Conservation (phyloP, 2,797 vertebrate species). For the Ptychobarbus kaznakovi region DNA sequence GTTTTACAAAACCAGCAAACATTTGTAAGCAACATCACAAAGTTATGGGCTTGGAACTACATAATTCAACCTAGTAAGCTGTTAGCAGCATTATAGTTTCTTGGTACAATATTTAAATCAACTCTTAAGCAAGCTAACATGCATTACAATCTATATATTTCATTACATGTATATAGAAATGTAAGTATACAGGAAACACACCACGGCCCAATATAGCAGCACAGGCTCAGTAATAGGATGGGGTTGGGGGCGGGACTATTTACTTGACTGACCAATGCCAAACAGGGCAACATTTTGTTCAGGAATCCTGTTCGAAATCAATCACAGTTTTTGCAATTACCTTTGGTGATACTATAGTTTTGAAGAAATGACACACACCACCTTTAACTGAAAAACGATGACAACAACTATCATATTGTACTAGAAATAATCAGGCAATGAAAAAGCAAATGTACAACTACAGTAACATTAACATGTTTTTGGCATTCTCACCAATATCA, state of each 20-base stretch:
- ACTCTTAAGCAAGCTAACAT: not conserved
- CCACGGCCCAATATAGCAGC: not conserved
- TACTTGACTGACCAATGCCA: not conserved
- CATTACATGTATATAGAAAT: not conserved
- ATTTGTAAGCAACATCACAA: not conserved
- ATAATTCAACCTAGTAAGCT: no score
- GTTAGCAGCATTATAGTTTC: no score
- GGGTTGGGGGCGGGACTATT: not conserved
- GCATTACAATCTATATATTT: not conserved
- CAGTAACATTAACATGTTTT: not conserved
- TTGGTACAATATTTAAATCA: no score
- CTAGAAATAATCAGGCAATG: not conserved
- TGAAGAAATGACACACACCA: not conserved
- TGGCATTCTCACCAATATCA: slow-evolving; percentile 40
- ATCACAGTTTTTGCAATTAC: not conserved
- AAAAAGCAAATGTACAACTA: not conserved
- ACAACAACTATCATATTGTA: not conserved
- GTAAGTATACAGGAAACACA: not conserved
- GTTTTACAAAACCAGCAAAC: not conserved
- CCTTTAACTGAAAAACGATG: not conserved
- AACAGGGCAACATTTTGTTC: not conserved
- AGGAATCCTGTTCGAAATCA: not conserved
- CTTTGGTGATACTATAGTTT: not conserved
- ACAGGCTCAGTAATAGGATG: not conserved
- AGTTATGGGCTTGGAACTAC: not conserved